Percentiles rank a stretch among this genome's conserved stretches.
Evolutionary conservation across 2,888 invertebrate species (phyloP).

Genomic region (Frankliniella fusca): DNA sequence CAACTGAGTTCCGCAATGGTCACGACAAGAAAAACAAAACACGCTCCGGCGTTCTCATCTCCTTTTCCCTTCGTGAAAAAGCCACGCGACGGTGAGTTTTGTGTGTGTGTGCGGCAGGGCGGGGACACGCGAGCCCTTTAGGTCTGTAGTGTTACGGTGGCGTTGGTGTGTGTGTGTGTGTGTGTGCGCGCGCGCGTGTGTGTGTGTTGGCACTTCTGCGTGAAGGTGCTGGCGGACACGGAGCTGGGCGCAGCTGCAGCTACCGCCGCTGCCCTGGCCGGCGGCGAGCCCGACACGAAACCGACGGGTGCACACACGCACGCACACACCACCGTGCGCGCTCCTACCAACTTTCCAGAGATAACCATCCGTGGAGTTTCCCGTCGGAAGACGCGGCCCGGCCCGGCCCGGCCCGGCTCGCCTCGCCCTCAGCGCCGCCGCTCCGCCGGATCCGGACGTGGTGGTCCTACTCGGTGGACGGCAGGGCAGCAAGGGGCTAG

Average conservation of each 20-base stretch:
- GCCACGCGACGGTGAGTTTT: background rate
- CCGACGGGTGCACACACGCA: constrained; percentile 1
- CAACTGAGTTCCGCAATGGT: too few relatives aligned
- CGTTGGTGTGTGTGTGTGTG: background rate
- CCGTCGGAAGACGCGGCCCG: too few relatives aligned
- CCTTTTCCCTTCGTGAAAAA: background rate
- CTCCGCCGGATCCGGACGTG: too few relatives aligned
- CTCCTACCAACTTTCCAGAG: constrained; percentile 18
- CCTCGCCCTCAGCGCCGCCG: too few relatives aligned
- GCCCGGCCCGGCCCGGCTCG: too few relatives aligned
- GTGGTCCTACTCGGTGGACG: too few relatives aligned
- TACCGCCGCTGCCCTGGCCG: background rate
- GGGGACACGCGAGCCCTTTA: background rate
- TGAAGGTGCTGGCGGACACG: too few relatives aligned
- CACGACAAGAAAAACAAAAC: too few relatives aligned
- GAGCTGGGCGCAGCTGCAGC: background rate
- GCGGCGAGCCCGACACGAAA: constrained; percentile 1
- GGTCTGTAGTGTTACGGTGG: background rate
- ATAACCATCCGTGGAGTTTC: constrained; percentile 19
- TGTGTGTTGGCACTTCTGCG: background rate
- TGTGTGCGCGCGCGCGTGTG: background rate
- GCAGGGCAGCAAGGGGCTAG: too few relatives aligned
- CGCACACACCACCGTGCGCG: background rate
- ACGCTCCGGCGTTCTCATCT: too few relatives aligned
- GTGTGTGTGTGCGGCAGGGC: background rate